Conservation (phyloP, 2,797 vertebrate genomes). For the Myotis pilosus region DNA sequence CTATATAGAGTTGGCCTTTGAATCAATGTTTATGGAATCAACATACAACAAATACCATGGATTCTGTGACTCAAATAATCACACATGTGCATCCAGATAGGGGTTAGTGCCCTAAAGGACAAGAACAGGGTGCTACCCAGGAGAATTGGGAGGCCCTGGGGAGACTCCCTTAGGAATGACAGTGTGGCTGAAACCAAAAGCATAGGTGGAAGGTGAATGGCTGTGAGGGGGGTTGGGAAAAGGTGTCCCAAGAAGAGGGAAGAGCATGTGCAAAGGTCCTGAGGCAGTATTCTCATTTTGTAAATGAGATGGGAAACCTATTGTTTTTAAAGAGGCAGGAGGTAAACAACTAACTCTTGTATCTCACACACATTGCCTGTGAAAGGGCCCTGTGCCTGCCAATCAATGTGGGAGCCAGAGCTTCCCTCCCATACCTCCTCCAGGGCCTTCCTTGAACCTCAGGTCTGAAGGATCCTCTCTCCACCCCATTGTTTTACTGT, state of each 20-base stretch:
- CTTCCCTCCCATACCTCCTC: neutral
- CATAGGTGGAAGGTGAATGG: neutral
- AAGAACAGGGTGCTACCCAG: neutral
- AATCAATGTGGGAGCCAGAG: fast-evolving
- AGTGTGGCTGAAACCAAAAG: neutral
- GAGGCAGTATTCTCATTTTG: neutral
- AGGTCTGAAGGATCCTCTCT: neutral
- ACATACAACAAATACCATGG: neutral
- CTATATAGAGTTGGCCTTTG: neutral
- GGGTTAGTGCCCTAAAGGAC: neutral
- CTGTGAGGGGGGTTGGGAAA: neutral
- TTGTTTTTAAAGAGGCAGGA: neutral
- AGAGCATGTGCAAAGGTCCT: neutral
- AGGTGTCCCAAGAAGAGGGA: neutral
- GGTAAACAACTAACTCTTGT: neutral
- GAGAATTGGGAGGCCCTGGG: neutral
- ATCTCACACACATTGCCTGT: neutral
- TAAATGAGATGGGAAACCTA: neutral
- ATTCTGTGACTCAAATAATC: neutral
- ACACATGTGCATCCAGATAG: neutral
- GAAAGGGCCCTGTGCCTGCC: neutral
- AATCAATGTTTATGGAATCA: neutral
- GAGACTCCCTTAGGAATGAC: neutral
- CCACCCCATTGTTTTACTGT: neutral
- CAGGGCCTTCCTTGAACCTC: neutral